These are phyloP conservation scores for Drosophila acutilabella DNA, from an alignment of 2,888 invertebrate species.

Conservation along the genomic window DNA sequence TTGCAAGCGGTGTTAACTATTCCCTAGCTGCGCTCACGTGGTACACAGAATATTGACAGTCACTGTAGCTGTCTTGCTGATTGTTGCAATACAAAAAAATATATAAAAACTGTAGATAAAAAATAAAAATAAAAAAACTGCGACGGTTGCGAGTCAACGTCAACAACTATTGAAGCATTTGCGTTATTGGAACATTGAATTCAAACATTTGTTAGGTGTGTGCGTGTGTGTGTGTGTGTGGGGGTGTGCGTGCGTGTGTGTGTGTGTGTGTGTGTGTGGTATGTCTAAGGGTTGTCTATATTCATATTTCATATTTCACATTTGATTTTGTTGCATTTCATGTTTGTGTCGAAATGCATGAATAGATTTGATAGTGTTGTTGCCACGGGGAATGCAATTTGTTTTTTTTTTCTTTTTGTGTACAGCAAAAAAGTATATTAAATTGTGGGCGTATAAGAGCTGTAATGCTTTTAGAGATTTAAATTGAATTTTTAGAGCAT, in stretches of 20 bases:
- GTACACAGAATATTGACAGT: slow-evolving; percentile 19
- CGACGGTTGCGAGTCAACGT: slow-evolving; percentile 29
- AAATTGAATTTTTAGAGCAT: no score
- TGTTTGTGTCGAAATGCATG: slow-evolving; percentile 9
- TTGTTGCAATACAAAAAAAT: slow-evolving; percentile 1
- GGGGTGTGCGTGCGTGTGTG: no score
- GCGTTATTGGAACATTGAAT: slow-evolving; percentile 30
- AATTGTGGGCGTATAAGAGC: no score
- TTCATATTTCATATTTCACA: slow-evolving; percentile 33
- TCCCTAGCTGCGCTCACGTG: slow-evolving; percentile 4
- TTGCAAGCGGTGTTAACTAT: not conserved
- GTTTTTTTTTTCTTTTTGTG: slow-evolving; percentile 27
- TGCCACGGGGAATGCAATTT: slow-evolving; percentile 19
- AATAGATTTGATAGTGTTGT: slow-evolving; percentile 27
- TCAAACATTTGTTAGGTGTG: slow-evolving; percentile 2
- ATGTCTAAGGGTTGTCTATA: not conserved
- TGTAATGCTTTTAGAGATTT: no score
- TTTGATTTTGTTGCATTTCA: slow-evolving; percentile 21
- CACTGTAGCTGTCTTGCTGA: slow-evolving; percentile 19
- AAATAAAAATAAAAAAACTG: slow-evolving; percentile 5
- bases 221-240: slow-evolving; percentile 8
- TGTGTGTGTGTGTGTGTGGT: slow-evolving; percentile 4
- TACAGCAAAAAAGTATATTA: slow-evolving; percentile 2
- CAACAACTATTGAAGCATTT: slow-evolving; percentile 32
- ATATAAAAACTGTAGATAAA: not conserved